These are phyloP conservation scores for Helogale parvula DNA, from an alignment of 2,113 vertebrate species.

Conservation along the genomic window DNA sequence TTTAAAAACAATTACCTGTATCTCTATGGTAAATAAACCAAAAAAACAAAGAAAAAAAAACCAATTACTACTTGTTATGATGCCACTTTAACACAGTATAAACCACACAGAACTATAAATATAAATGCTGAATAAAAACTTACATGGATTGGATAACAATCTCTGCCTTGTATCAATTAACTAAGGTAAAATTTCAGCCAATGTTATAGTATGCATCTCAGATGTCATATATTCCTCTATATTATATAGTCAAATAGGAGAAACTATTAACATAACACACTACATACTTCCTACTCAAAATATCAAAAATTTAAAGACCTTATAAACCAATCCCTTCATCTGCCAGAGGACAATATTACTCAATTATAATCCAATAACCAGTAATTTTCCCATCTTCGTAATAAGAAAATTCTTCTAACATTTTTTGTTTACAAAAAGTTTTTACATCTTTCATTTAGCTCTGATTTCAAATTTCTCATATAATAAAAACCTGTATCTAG, in stretches of 20 bases:
- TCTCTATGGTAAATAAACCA: neutral
- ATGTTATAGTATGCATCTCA: neutral
- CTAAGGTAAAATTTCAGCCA: neutral
- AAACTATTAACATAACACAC: neutral
- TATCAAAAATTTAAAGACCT: neutral
- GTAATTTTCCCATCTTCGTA: neutral
- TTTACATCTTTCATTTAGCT: neutral
- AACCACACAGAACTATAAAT: neutral
- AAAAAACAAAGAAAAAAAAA: neutral
- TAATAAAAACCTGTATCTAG: neutral
- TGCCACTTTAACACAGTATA: neutral
- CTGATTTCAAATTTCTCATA: constrained; percentile 33
- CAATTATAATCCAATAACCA: neutral
- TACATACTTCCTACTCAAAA: neutral
- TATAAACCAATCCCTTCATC: constrained; percentile 21
- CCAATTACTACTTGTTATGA: neutral
- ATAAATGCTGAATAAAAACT: neutral
- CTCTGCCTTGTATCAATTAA: neutral
- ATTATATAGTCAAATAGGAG: neutral
- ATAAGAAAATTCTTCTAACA: neutral
- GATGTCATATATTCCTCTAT: neutral
- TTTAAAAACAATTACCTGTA: neutral
- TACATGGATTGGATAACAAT: neutral
- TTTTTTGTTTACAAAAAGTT: neutral
- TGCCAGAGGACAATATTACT: neutral